Evolutionary conservation across 2,113 vertebrate genomes (phyloP).

Genomic region (Carassius carassius): DNA sequence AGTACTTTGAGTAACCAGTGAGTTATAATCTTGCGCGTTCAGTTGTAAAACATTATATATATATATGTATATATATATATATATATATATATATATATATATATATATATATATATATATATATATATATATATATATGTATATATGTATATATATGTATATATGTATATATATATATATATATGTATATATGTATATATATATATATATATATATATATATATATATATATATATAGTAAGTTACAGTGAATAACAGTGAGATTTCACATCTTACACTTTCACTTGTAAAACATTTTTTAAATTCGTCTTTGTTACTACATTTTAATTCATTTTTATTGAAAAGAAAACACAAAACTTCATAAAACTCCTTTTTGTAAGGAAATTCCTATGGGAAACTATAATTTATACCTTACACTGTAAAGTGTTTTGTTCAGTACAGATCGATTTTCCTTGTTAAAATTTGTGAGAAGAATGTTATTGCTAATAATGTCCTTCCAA

Average conservation of each 20-base stretch:
- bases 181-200: no score
- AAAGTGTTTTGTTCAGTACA: neutral
- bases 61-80: no score
- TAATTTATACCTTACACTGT: neutral
- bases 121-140: no score
- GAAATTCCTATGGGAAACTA: neutral
- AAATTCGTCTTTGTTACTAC: neutral
- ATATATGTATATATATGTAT: no score
- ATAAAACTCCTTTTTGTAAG: neutral
- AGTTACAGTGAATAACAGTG: neutral
- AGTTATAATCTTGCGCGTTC: neutral
- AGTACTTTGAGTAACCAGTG: neutral
- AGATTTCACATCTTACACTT: neutral
- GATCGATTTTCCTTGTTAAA: neutral
- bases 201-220: no score
- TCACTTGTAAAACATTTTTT: neutral
- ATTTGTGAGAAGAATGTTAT: neutral
- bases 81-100: no score
- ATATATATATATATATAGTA: no score
- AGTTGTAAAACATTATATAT: neutral
- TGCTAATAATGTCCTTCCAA: no score
- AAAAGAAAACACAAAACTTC: no score
- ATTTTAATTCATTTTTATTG: neutral
- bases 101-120: no score
- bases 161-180: no score